Evolutionary conservation across 2,888 invertebrate genomes (phyloP).

Genomic region (Netelia inedita): DNA sequence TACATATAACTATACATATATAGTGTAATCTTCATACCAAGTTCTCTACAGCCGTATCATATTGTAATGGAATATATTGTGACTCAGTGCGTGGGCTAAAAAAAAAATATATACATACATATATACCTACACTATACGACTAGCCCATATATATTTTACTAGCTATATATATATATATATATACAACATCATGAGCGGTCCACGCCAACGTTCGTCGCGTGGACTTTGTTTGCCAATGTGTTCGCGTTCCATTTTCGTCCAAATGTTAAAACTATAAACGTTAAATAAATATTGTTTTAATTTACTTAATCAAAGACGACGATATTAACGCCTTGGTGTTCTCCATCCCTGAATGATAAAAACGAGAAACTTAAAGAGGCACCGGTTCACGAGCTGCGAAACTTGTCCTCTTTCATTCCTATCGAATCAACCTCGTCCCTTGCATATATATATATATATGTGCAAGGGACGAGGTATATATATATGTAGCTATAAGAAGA

Average conservation of each 20-base stretch:
- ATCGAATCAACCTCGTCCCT: no score
- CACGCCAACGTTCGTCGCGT: neutral
- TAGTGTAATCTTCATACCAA: neutral
- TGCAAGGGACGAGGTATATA: no score
- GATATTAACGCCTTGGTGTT: no score
- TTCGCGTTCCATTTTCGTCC: neutral
- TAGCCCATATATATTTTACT: neutral
- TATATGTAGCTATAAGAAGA: no score
- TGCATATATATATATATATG: no score
- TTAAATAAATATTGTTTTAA: no score
- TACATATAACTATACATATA: neutral
- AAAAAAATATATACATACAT: neutral
- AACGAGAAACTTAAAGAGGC: no score
- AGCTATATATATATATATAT: neutral
- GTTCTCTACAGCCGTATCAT: neutral
- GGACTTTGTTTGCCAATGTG: neutral
- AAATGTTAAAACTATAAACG: no score
- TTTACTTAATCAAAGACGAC: no score
- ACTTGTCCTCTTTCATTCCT: no score
- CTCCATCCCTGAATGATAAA: no score
- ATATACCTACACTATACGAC: neutral
- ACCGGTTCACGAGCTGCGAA: no score
- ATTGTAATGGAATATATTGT: slow-evolving; percentile 53
- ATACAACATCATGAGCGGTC: neutral
- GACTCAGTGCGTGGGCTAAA: slow-evolving; percentile 32